These are phyloP conservation scores for Diarsia mendica DNA, from an alignment of 2,888 invertebrate genomes.

Conservation along the genomic window DNA sequence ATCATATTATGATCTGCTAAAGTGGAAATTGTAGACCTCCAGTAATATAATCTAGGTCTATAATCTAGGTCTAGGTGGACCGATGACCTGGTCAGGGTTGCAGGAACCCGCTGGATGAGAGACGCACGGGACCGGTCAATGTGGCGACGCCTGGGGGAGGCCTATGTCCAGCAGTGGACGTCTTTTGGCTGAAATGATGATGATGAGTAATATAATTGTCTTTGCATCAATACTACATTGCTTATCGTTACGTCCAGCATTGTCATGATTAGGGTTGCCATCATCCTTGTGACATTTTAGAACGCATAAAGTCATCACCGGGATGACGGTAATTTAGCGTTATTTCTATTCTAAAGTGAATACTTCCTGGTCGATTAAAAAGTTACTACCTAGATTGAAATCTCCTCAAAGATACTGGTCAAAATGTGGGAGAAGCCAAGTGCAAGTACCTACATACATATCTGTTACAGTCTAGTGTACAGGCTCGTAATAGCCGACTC, in stretches of 20 bases:
- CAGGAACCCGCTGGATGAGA: no score
- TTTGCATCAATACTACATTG: neutral
- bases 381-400: neutral
- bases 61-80: no score
- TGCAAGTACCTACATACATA: neutral
- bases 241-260: neutral
- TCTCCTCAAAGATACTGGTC: neutral
- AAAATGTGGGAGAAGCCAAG: neutral
- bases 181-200: no score
- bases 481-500: slow-evolving; percentile 20
- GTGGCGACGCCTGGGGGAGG: no score
- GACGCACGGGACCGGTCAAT: no score
- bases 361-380: neutral
- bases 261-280: neutral
- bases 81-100: no score
- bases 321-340: neutral
- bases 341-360: neutral
- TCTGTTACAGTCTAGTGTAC: neutral
- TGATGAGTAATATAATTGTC: neutral
- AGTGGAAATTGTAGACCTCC: no score
- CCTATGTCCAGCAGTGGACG: no score
- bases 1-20: no score
- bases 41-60: neutral
- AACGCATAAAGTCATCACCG: neutral
- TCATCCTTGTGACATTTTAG: neutral